phyloP scores from a whole-genome alignment of 2,888 invertebrate species.

The Leptopilina drosophilae region DNA sequence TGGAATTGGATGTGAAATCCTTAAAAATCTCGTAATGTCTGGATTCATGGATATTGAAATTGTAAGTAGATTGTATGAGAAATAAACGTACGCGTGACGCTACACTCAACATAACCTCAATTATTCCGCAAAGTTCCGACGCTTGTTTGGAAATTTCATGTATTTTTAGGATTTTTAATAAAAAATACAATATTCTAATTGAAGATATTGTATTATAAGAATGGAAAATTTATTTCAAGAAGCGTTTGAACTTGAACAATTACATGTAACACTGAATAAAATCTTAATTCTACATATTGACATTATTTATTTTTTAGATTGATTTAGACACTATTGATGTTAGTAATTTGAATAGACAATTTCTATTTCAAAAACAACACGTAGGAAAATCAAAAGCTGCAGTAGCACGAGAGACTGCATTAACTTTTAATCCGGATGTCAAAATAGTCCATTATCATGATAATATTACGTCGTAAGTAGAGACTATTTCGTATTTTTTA shows the following conservation, averaged over 20 bases:
- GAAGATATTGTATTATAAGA: not conserved
- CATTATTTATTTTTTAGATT: slow-evolving; percentile 83
- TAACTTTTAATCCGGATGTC: slow-evolving; percentile 91
- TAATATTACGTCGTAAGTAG: slow-evolving; percentile 90
- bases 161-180: not conserved
- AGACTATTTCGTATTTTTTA: too few relatives aligned
- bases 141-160: slow-evolving; percentile 34
- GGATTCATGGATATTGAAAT: slow-evolving; percentile 96
- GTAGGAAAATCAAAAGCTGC: slow-evolving; percentile 98
- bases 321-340: slow-evolving; percentile 99
- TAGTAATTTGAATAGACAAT: slow-evolving; percentile 98
- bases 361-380: slow-evolving; percentile 98
- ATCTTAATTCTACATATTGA: not conserved
- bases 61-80: slow-evolving; percentile 80
- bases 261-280: too few relatives aligned
- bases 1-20: slow-evolving; percentile 98
- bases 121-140: slow-evolving; percentile 43
- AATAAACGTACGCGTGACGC: slow-evolving; percentile 33
- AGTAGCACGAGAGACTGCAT: slow-evolving; percentile 93
- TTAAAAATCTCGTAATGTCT: slow-evolving; percentile 97
- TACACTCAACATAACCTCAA: slow-evolving; percentile 52
- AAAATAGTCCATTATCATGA: slow-evolving; percentile 94
- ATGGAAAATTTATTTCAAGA: too few relatives aligned
- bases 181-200: not conserved
- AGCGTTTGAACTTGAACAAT: too few relatives aligned